Percentiles rank a stretch among this genome's conserved stretches.
These are phyloP conservation scores for Delphinus delphis DNA, from an alignment of 2,113 vertebrate genomes.

Conservation along the genomic window DNA sequence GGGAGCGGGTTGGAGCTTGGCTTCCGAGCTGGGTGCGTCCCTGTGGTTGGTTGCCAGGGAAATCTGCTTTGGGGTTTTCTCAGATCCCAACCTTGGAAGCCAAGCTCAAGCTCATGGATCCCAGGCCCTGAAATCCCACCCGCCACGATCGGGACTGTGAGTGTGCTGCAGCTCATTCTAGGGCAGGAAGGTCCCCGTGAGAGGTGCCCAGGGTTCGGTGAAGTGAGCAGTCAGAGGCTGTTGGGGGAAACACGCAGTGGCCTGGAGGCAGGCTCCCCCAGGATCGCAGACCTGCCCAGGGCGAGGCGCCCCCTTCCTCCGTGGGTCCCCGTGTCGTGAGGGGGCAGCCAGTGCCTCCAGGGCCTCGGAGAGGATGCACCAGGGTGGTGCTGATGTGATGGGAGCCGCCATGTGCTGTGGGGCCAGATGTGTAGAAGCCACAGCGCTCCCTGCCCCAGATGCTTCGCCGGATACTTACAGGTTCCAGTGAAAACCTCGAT, in stretches of 20 bases:
- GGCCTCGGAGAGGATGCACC: neutral
- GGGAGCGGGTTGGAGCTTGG: neutral
- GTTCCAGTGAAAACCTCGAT: neutral
- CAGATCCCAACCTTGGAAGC: neutral
- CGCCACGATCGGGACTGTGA: neutral
- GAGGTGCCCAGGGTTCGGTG: neutral
- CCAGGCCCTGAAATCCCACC: neutral
- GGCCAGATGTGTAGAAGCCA: neutral
- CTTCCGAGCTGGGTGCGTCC: neutral
- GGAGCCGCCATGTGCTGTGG: accelerated
- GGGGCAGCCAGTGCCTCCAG: neutral
- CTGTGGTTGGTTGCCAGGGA: too few species aligned
- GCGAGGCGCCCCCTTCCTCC: neutral
- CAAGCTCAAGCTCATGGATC: neutral
- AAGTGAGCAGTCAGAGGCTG: neutral
- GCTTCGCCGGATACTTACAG: accelerated
- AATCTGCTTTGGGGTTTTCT: neutral
- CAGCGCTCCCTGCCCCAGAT: accelerated
- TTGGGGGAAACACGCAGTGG: neutral
- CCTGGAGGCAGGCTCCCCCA: neutral
- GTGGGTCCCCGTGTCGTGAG: neutral
- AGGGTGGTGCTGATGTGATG: neutral
- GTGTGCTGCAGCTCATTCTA: accelerated
- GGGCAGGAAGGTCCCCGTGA: neutral
- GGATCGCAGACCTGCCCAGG: neutral